A percentile compares a stretch with the other conserved stretches of the same genome.
Evolutionary conservation across 2,888 invertebrate species (phyloP).

Genomic region (Erebia ligea): DNA sequence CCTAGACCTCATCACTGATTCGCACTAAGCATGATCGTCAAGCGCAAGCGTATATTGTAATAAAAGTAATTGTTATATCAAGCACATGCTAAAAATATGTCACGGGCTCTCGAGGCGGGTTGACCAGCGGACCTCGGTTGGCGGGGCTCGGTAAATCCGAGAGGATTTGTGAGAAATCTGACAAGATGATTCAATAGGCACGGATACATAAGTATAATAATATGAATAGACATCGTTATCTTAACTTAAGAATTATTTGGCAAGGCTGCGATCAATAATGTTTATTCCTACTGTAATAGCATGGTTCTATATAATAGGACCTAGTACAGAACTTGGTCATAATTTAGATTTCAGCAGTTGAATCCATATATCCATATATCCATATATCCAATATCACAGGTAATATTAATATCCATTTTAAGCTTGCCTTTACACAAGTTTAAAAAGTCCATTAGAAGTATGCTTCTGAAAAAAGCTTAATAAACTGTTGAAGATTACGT

Average conservation of each 20-base stretch:
- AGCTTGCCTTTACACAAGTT: too few species aligned
- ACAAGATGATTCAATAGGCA: neutral
- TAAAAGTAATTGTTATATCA: neutral
- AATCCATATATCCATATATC: neutral
- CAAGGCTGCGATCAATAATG: neutral
- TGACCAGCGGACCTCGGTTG: neutral
- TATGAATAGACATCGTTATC: neutral
- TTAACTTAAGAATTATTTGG: neutral
- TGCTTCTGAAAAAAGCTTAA: too few species aligned
- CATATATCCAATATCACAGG: neutral
- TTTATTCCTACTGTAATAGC: too few species aligned
- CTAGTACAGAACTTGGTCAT: too few species aligned
- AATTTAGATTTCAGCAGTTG: neutral
- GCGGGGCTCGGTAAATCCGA: conserved; percentile 27
- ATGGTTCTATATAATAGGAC: too few species aligned
- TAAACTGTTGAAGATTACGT: too few species aligned
- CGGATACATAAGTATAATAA: neutral
- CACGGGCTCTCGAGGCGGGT: neutral
- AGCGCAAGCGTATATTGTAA: too few species aligned
- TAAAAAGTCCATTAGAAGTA: too few species aligned
- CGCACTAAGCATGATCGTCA: too few species aligned
- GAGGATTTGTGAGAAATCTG: conserved; percentile 21
- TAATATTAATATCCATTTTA: too few species aligned
- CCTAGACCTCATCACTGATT: too few species aligned
- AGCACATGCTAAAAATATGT: neutral